phyloP scores from a whole-genome alignment of 2,113 vertebrate species.

The Alces alces region DNA sequence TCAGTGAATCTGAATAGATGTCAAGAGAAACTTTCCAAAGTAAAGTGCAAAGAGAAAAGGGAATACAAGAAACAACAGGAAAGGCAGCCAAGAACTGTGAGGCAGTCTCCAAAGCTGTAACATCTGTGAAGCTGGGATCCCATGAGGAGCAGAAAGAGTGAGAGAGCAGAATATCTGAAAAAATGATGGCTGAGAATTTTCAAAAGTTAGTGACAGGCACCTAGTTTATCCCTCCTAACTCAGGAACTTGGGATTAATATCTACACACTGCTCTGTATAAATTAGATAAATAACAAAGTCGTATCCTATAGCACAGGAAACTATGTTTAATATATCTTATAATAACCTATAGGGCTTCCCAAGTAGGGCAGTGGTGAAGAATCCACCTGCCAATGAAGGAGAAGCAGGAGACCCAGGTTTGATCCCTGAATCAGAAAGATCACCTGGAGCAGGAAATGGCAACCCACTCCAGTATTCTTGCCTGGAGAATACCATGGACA shows the following conservation, averaged over 20 bases:
- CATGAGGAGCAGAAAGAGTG: not conserved
- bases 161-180: not conserved
- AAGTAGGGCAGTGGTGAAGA: not conserved
- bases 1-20: fast-evolving
- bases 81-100: not conserved
- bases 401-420: not conserved
- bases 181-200: not conserved
- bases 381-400: not conserved
- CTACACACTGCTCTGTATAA: not conserved
- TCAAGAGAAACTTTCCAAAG: too few relatives aligned
- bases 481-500: not conserved
- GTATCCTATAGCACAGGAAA: not conserved
- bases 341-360: not conserved
- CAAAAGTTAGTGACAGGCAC: not conserved
- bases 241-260: not conserved
- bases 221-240: not conserved
- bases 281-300: not conserved
- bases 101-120: not conserved
- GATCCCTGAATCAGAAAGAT: not conserved
- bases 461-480: not conserved
- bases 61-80: not conserved
- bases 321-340: not conserved
- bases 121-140: fast-evolving
- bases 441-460: not conserved
- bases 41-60: not conserved